These are phyloP conservation scores for Dufourea novaeangliae DNA, from an alignment of 1,140 invertebrate genomes.

Conservation along the genomic window DNA sequence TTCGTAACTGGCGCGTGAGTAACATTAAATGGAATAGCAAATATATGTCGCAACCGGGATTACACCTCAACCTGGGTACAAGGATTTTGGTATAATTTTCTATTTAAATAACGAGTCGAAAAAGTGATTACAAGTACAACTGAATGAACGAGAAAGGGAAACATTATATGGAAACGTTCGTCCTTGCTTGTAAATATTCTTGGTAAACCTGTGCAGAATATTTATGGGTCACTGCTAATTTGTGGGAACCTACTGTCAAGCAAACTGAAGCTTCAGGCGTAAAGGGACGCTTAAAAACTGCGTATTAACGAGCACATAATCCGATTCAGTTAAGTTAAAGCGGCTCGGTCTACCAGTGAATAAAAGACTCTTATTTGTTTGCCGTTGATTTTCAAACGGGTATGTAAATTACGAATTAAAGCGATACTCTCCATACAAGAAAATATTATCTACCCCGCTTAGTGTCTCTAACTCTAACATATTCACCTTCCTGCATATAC, in stretches of 20 bases:
- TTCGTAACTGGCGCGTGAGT: constrained; percentile 33
- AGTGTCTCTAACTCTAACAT: too few species aligned
- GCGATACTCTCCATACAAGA: too few species aligned
- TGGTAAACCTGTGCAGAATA: constrained; percentile 34
- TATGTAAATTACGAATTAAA: too few species aligned
- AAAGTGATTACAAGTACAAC: neutral
- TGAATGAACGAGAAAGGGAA: constrained; percentile 14
- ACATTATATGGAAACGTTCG: constrained; percentile 32
- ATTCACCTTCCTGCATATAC: neutral
- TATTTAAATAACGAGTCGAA: constrained; percentile 11
- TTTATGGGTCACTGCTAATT: constrained; percentile 52
- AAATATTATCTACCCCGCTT: too few species aligned
- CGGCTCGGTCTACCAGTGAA: constrained; percentile 35
- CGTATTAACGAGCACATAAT: constrained; percentile 33
- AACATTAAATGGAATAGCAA: constrained; percentile 2
- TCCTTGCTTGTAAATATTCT: constrained; percentile 40
- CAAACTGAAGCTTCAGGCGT: constrained; percentile 46
- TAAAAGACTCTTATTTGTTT: too few species aligned
- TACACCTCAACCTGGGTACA: constrained; percentile 9
- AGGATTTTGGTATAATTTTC: constrained; percentile 20
- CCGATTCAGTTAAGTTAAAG: neutral
- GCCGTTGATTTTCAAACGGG: too few species aligned
- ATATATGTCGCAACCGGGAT: constrained; percentile 12
- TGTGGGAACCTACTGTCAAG: constrained; percentile 26
- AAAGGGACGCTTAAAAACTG: constrained; percentile 58